Evolutionary conservation across 2,888 invertebrate species (phyloP), one percentile per base, ranked within the genome.

Genomic region (Phragmatobia fuliginosa): DNA sequence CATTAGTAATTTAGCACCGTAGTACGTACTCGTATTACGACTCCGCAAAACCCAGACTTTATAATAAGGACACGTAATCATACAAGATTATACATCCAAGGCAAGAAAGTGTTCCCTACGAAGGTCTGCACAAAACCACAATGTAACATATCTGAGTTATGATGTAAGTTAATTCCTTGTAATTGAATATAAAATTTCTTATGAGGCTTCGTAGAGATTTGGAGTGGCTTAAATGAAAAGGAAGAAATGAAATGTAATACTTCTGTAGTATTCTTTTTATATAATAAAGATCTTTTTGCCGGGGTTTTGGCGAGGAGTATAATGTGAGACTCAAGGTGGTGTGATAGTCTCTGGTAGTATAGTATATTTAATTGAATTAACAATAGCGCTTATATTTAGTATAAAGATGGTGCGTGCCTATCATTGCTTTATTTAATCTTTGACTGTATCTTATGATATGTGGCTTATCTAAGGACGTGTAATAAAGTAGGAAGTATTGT

Each of bases 31-130:
- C 62, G 62, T 67, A 56, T 68, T 61, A 65, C 52, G 58, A 56
- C 65, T 56, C 61, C 65, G 31, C 45, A 59, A 60, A 68, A 68
- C 14, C 64, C 49, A 31, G 64, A 64, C 58, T 68, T 68, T 68
- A 64, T 64, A 68, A 64, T 68, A 68, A 64, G 63, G 36, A 60
- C n/a, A 64, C 60, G 64, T 60, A 36, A 64, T 64, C 68, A 68
- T 60, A 36, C 21, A 60, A 60, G 63, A 68, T 68, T 68, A 68
- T 64, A 64, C 60, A 49, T 31, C 58, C 25, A 38, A 32, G n/a
- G 49, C 32, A 32, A 28, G 63, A 41, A 59, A 59, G n/a, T 59
- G 68, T 59, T 63, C 33, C 32, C 28, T n/a, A 16, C 36, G 18
- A 59, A 36, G 60, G 49, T 68, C 36, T 49, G 49, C 36, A 18